Evolutionary conservation across 1,140 invertebrate genomes (phyloP).

Genomic region (Saxidomus purpurata): DNA sequence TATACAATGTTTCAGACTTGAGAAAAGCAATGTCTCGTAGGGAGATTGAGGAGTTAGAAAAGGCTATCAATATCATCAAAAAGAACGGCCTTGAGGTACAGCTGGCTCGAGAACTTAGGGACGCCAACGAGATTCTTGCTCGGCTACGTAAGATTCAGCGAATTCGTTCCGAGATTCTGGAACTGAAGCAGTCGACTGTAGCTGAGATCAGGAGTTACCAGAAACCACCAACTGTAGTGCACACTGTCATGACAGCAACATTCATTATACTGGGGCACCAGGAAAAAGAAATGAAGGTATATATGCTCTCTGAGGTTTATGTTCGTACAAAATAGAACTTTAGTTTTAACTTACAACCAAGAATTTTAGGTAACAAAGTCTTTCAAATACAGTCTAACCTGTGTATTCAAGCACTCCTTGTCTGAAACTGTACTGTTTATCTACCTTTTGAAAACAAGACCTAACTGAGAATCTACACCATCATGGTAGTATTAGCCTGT

Average conservation of each 20-base stretch:
- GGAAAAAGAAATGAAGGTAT: constrained; percentile 85
- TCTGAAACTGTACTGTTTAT: too few species aligned
- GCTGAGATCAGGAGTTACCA: constrained; percentile 85
- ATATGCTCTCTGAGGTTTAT: too few species aligned
- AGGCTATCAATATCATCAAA: constrained; percentile 82
- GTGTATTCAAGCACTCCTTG: too few species aligned
- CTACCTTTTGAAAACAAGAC: too few species aligned
- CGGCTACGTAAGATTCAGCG: constrained; percentile 81
- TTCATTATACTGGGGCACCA: constrained; percentile 83
- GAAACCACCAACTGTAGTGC: constrained; percentile 83
- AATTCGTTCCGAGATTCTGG: constrained; percentile 85
- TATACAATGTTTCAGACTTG: constrained; percentile 81
- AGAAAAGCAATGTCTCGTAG: constrained; percentile 79
- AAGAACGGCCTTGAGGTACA: constrained; percentile 82
- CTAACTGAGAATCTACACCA: too few species aligned
- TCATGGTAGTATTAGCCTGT: too few species aligned
- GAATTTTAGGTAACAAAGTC: neutral
- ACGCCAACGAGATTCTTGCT: constrained; percentile 78
- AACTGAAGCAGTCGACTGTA: constrained; percentile 85
- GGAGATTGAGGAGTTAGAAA: constrained; percentile 81
- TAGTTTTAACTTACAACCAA: neutral
- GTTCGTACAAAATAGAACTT: neutral
- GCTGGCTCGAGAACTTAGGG: constrained; percentile 78
- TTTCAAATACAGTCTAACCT: too few species aligned
- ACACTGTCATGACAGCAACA: constrained; percentile 83